Percentiles rank a stretch among this genome's conserved stretches.
Evolutionary conservation across 2,888 invertebrate species (phyloP).

Genomic region (Andrena haemorrhoa): DNA sequence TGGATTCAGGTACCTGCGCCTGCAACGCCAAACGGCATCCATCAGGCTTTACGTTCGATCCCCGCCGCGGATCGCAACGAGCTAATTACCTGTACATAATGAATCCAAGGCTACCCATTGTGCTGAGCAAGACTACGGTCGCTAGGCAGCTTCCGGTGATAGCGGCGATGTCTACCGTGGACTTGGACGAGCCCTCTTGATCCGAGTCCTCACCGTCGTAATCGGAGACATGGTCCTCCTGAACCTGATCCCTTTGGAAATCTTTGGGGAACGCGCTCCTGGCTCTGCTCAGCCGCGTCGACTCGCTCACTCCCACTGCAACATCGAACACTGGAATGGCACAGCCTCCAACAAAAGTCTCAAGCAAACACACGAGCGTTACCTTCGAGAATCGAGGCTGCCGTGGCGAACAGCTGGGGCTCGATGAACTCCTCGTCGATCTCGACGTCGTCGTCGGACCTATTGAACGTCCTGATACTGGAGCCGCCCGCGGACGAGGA

Average conservation of each 20-base stretch:
- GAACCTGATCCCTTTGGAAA: slow-evolving; percentile 77
- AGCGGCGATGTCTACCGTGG: slow-evolving; percentile 80
- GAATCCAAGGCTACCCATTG: slow-evolving; percentile 81
- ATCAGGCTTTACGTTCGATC: neutral
- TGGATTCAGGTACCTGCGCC: slow-evolving; percentile 91
- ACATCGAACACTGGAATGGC: neutral
- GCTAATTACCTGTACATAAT: slow-evolving; percentile 81
- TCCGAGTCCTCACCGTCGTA: slow-evolving; percentile 68
- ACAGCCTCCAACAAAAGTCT: neutral
- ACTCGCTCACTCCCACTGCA: slow-evolving; percentile 75
- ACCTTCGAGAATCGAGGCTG: slow-evolving; percentile 79
- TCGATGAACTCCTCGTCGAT: slow-evolving; percentile 75
- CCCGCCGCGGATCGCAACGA: neutral
- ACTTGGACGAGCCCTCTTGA: slow-evolving; percentile 60
- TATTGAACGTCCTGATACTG: slow-evolving; percentile 72
- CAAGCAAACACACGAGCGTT: neutral
- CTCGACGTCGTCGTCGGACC: slow-evolving; percentile 74
- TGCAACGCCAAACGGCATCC: slow-evolving; percentile 61
- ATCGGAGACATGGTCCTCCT: slow-evolving; percentile 71
- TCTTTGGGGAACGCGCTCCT: slow-evolving; percentile 79
- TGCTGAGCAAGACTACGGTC: slow-evolving; percentile 79
- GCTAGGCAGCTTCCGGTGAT: slow-evolving; percentile 82
- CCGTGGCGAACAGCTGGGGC: slow-evolving; percentile 76
- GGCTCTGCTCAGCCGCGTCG: slow-evolving; percentile 80
- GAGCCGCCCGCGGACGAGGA: slow-evolving; percentile 53